These are phyloP conservation scores for Dicycla oo DNA, from an alignment of 2,888 invertebrate genomes.

Conservation along the genomic window DNA sequence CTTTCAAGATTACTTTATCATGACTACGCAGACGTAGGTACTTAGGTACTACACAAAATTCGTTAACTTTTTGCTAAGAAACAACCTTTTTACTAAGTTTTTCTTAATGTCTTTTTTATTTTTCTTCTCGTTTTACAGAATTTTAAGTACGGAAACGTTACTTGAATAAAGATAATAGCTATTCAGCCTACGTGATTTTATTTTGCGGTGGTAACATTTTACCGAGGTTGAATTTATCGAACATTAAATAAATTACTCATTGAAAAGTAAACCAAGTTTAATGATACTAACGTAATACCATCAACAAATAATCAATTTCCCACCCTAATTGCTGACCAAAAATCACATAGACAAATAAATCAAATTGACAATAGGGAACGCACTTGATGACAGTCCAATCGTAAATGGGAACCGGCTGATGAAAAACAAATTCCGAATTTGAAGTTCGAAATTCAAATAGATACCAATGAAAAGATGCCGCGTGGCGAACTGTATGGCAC, in stretches of 20 bases:
- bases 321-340: constrained; percentile 79
- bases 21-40: constrained; percentile 8
- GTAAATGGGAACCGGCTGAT: constrained; percentile 85
- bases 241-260: constrained; percentile 9
- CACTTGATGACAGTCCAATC: constrained; percentile 85
- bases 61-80: constrained; percentile 39
- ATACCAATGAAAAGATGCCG: constrained; percentile 87
- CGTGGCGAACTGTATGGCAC: constrained; percentile 79
- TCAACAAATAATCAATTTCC: constrained; percentile 76
- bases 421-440: constrained; percentile 88
- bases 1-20: constrained; percentile 53
- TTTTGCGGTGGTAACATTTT: constrained; percentile 15
- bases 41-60: constrained; percentile 33
- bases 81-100: constrained; percentile 33
- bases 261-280: constrained; percentile 50
- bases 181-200: constrained; percentile 20
- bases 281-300: constrained; percentile 72
- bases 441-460: constrained; percentile 88
- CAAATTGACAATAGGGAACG: constrained; percentile 77
- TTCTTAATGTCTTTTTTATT: constrained; percentile 42
- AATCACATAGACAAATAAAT: constrained; percentile 86
- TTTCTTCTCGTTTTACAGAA: constrained; percentile 28
- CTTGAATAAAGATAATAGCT: constrained; percentile 22
- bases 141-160: constrained; percentile 23
- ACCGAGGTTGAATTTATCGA: background rate